phyloP scores from a whole-genome alignment of 2,113 vertebrate genomes.

The Scomber colias region DNA sequence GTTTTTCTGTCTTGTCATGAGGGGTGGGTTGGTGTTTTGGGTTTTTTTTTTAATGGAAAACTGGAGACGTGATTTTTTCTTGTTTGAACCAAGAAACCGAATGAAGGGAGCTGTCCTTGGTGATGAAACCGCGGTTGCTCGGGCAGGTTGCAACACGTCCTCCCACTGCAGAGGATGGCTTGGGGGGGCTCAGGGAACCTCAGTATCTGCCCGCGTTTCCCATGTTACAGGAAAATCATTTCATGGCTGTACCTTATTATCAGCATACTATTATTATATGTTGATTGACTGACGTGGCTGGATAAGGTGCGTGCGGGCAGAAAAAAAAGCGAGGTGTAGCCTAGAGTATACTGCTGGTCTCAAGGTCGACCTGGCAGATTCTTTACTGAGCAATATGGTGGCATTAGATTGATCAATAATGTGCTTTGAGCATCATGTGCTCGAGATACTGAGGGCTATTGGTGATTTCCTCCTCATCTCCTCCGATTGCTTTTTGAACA shows the following conservation, averaged over 20 bases:
- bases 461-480: neutral
- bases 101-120: slow-evolving; percentile 85
- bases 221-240: slow-evolving; percentile 19
- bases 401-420: slow-evolving; percentile 66
- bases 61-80: slow-evolving; percentile 48
- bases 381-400: slow-evolving; percentile 71
- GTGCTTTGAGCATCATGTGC: slow-evolving; percentile 49
- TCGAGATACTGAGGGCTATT: slow-evolving; percentile 2
- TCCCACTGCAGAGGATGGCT: slow-evolving; percentile 78
- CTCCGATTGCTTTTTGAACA: slow-evolving; percentile 43
- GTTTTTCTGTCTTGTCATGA: slow-evolving; percentile 13
- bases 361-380: slow-evolving; percentile 82
- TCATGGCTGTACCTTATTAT: neutral
- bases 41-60: slow-evolving; percentile 18
- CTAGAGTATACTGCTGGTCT: slow-evolving; percentile 48
- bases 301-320: slow-evolving; percentile 21
- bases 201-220: slow-evolving; percentile 28
- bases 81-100: slow-evolving; percentile 60
- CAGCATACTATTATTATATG: too few species aligned
- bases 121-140: slow-evolving; percentile 86
- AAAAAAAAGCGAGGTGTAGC: slow-evolving; percentile 18
- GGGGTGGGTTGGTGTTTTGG: neutral
- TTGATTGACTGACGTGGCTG: slow-evolving; percentile 65
- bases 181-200: slow-evolving; percentile 44
- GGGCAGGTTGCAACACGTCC: slow-evolving; percentile 88